phyloP scores from a whole-genome alignment of 1,140 invertebrate genomes.

The Leptinotarsa undecemlineata region DNA sequence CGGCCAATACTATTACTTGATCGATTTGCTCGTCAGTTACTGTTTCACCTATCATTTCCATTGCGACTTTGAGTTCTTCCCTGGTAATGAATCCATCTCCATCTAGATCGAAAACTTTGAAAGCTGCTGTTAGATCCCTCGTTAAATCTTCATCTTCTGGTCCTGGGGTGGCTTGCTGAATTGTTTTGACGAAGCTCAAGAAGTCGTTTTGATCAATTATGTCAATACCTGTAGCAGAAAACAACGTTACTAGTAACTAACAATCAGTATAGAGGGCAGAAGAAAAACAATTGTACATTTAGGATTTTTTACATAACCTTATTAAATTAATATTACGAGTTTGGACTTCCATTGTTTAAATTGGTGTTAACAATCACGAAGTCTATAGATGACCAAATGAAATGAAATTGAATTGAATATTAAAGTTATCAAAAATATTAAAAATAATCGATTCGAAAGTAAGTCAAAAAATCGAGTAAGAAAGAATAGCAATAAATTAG shows the following conservation, averaged over 20 bases:
- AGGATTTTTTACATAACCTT: too few relatives aligned
- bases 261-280: too few relatives aligned
- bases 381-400: too few relatives aligned
- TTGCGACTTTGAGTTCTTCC: conserved; percentile 72
- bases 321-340: too few relatives aligned
- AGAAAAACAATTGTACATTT: too few relatives aligned
- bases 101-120: conserved; percentile 78
- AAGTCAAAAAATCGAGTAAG: too few relatives aligned
- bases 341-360: too few relatives aligned
- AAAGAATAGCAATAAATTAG: too few relatives aligned
- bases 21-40: conserved; percentile 73
- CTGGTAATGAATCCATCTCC: conserved; percentile 76
- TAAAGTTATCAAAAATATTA: too few relatives aligned
- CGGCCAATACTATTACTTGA: conserved; percentile 71
- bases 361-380: too few relatives aligned
- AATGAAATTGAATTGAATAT: too few relatives aligned
- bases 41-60: conserved; percentile 78
- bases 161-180: conserved; percentile 66
- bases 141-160: conserved; percentile 68
- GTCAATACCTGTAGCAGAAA: conserved; percentile 45
- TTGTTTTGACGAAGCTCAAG: conserved; percentile 70
- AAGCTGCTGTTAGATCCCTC: conserved; percentile 73
- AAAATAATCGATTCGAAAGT: too few relatives aligned
- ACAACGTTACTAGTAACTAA: not conserved
- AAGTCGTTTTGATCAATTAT: conserved; percentile 74